Evolutionary conservation across 2,113 vertebrate species (phyloP).

Genomic region (Mastomys coucha): DNA sequence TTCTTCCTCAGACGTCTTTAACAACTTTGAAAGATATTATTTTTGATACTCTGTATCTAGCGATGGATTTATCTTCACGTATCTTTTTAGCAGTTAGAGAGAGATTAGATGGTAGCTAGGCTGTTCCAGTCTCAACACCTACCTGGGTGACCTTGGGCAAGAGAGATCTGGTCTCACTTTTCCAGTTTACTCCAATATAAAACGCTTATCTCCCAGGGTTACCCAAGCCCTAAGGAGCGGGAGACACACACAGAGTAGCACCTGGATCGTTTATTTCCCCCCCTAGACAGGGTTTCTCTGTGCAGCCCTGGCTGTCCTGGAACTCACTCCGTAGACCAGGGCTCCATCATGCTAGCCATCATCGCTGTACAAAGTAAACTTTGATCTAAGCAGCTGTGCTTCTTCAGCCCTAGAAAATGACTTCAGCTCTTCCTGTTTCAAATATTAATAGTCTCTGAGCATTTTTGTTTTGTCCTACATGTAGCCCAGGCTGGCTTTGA

Average conservation of each 20-base stretch:
- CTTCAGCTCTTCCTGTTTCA: neutral
- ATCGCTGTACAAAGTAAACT: neutral
- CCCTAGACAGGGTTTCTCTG: too few relatives aligned
- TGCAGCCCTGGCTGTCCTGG: too few relatives aligned
- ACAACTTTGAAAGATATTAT: neutral
- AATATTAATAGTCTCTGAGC: neutral
- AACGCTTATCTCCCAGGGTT: neutral
- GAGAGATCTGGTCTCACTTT: neutral
- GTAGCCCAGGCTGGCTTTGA: neutral
- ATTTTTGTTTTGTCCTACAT: neutral
- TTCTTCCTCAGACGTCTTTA: neutral
- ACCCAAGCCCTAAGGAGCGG: neutral
- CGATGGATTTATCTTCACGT: neutral
- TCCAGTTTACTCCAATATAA: neutral
- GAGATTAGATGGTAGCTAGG: neutral
- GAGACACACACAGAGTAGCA: neutral
- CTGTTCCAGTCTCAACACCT: neutral
- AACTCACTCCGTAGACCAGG: too few relatives aligned
- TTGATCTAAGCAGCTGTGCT: neutral
- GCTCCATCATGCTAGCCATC: neutral
- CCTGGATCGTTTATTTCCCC: too few relatives aligned
- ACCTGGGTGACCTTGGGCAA: neutral
- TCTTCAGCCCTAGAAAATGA: conserved; percentile 5
- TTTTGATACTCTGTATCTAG: neutral
- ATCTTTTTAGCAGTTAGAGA: neutral